Conservation (phyloP, 2,797 vertebrate species). For the Sebastes hopkinsi region DNA sequence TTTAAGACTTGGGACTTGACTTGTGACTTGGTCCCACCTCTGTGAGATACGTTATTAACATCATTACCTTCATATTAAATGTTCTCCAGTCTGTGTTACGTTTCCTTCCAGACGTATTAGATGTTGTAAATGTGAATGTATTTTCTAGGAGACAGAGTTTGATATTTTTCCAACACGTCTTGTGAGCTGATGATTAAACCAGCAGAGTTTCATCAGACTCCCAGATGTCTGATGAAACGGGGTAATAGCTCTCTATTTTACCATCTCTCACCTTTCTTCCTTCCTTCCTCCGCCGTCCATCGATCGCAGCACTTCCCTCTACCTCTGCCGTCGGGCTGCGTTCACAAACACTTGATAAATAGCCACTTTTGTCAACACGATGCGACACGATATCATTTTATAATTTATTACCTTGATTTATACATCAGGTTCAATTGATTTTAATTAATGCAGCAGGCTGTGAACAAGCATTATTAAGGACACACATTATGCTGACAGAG, state of each 20-base stretch:
- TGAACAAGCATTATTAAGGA: conserved; percentile 79
- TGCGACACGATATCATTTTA: conserved; percentile 68
- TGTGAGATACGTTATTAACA: too few relatives aligned
- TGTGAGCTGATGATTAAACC: too few relatives aligned
- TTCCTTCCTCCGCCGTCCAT: background rate
- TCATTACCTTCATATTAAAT: background rate
- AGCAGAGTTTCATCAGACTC: background rate
- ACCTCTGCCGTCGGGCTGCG: background rate
- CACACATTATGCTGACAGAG: conserved; percentile 78
- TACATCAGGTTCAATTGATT: conserved; percentile 79
- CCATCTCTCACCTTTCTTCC: background rate
- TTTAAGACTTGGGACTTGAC: too few relatives aligned
- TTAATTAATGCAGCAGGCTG: conserved; percentile 78
- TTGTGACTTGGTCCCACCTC: too few relatives aligned
- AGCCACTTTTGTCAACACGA: conserved; percentile 53
- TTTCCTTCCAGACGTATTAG: background rate
- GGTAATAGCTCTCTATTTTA: background rate
- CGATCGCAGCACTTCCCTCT: background rate
- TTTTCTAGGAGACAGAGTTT: background rate
- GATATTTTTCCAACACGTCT: background rate
- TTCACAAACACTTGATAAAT: conserved; percentile 65
- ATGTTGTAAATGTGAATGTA: background rate
- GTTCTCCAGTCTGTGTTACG: background rate
- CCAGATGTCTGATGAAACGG: background rate
- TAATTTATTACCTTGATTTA: conserved; percentile 79